Base-by-base conservation (phyloP, 1,140 invertebrate species). In the Drosophila miranda region DNA sequence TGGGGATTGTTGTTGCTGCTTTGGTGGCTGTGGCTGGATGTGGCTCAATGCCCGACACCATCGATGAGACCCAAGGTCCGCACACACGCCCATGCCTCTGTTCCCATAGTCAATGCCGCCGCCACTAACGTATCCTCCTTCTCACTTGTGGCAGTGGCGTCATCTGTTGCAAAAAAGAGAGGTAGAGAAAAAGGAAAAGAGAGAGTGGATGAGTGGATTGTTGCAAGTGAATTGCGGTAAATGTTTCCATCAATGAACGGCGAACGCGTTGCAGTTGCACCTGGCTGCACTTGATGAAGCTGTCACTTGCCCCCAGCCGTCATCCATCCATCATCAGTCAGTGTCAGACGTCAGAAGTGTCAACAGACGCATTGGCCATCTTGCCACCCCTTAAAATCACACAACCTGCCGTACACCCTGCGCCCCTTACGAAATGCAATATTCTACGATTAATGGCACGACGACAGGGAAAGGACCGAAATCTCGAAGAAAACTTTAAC, bases 41-140 rank as follows among this genome's bases (percentile, higher is more conserved):
- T 78, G 89, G 89, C 90, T 91, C 69, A 91, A 82, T 89, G 89
- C 89, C 90, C 82, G 93, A 93, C 92, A 93, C 93, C 93, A 94
- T 93, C 93, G 93, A 93, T 92, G 93, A 94, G 93, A 94, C 94
- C 93, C 93, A 93, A 91, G 93, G 93, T 93, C 92, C 92, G 93
- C 94, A 92, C 94, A 93, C 94, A 94, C 94, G 93, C 94, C 94
- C 94, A 95, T 95, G 93, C 94, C 94, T 95, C 93, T 94, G 93
- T 93, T 95, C 94, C 94, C 94, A 95, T 95, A 93, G 94, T 95
- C 94, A 93, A 93, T 93, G 94, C 93, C 93, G 94, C 71, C 70
- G 50, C 93, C 67, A 93, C 93, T 94, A 94, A 92, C 94, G 92
- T 92, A 93, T 93, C 93, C 92, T 94, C 34, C 34, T 38, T 92